Base-by-base conservation (phyloP, 2,888 invertebrate species). In the Embidobia sp. region DNA sequence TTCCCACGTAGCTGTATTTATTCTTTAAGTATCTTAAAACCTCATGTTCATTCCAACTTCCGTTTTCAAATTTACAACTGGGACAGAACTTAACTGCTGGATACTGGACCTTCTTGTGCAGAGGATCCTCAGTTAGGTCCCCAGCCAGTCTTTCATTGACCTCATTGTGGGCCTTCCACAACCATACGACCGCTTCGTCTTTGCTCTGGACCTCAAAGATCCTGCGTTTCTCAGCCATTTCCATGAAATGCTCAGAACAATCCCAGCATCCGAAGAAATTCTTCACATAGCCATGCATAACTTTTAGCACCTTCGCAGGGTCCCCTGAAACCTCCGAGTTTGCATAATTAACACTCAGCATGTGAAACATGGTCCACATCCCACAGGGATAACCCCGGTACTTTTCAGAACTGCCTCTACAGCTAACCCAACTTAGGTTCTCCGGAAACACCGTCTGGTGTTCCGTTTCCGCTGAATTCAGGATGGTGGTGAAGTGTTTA, bases 351-450 rank as follows among this genome's bases (percentile, higher is more conserved):
- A 98, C 96, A 0, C 97, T 96, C 63, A 99, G 90, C 29, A 94
- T 95, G 86, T 99, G 99, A 87, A 98, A 99, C 81, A 98, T 90
- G 8, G 94, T 95, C 99, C 99, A 99, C 26, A 99, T 91, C 0
- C 97, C 95, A 90, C 99, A 99, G 0, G 98, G 95, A 88, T 96
- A 99, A 7, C 98, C 98, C 49, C 98, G 92, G 83, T 92, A 93
- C 73, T 92, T 91, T 0, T 93, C 90, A 63, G 92, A 91, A 81
- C 97, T 97, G 6, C 97, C 97, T 81, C 91, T 92, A 86, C 99
- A 99, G 1, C 94, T 94, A 27, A 95, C 90, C 93, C 95, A 98
- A n/a, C 90, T 90, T 15, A 85, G 84, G 2, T 70, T 55, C n/a
- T 82, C 83, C 0, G 90, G 85, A 81, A 92, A 93, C 4, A 94